Evolutionary conservation across 2,888 invertebrate species (phyloP).

Genomic region (Nomada ferruginata): DNA sequence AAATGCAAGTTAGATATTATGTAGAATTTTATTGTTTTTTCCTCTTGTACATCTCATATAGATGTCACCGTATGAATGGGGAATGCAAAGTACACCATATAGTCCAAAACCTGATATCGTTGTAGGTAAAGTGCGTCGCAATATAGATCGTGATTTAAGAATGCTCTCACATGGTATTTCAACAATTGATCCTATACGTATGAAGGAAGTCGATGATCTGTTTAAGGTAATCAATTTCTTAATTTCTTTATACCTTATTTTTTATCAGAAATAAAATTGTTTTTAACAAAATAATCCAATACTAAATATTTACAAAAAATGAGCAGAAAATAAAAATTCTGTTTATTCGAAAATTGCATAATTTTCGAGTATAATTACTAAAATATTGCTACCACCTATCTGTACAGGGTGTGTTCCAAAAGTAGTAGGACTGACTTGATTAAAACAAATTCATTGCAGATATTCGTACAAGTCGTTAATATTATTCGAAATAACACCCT

Average conservation of each 20-base stretch:
- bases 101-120: slow-evolving; percentile 4
- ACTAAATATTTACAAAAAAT: no score
- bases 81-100: slow-evolving; percentile 73
- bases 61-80: slow-evolving; percentile 84
- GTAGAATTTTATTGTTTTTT: no score
- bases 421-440: slow-evolving; percentile 14
- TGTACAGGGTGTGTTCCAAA: slow-evolving; percentile 4
- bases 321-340: no score
- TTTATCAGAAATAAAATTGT: no score
- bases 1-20: no score
- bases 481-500: slow-evolving; percentile 25
- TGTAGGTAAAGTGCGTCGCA: neutral
- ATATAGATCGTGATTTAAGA: slow-evolving; percentile 75
- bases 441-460: slow-evolving; percentile 15
- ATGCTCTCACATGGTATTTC: slow-evolving; percentile 80
- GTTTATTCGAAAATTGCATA: no score
- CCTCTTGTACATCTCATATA: slow-evolving; percentile 55
- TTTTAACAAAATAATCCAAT: no score
- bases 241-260: neutral
- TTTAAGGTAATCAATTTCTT: slow-evolving; percentile 80
- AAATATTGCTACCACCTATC: no score
- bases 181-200: slow-evolving; percentile 61
- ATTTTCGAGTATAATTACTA: no score
- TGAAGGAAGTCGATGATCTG: slow-evolving; percentile 84
- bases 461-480: slow-evolving; percentile 15